phyloP scores from a whole-genome alignment of 2,888 invertebrate species.

The Anarsia innoxiella region DNA sequence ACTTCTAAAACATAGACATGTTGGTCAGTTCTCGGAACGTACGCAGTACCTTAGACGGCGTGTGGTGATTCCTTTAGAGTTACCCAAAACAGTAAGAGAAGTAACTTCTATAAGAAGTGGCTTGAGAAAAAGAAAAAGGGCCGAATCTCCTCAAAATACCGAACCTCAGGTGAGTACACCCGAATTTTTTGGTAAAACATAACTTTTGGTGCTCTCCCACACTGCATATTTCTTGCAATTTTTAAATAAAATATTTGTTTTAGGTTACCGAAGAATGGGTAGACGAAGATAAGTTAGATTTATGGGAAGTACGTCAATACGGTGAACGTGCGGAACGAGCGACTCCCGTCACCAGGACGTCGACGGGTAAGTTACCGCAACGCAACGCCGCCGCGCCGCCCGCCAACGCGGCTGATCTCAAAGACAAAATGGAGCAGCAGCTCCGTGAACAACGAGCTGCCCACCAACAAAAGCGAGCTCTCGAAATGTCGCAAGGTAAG shows the following conservation, averaged over 20 bases:
- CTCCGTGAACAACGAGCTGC: constrained; percentile 90
- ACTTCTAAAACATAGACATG: constrained; percentile 89
- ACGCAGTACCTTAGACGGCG: constrained; percentile 95
- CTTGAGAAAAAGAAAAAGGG: constrained; percentile 91
- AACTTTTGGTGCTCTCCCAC: no score
- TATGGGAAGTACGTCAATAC: constrained; percentile 97
- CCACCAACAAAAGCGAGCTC: constrained; percentile 89
- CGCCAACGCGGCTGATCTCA: constrained; percentile 83
- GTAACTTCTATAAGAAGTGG: constrained; percentile 97
- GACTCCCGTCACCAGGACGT: constrained; percentile 86
- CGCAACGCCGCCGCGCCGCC: constrained; percentile 51
- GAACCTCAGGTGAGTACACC: constrained; percentile 84
- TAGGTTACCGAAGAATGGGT: constrained; percentile 95
- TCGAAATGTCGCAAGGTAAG: constrained; percentile 80
- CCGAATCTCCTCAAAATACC: constrained; percentile 94
- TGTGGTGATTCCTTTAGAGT: constrained; percentile 94
- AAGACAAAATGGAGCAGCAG: constrained; percentile 94
- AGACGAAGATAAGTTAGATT: constrained; percentile 94
- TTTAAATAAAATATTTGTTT: no score
- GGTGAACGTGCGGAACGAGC: constrained; percentile 85
- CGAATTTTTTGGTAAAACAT: no score
- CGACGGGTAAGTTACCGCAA: constrained; percentile 80
- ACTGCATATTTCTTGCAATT: constrained; percentile 3
- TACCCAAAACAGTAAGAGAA: constrained; percentile 94
- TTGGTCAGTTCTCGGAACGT: constrained; percentile 90